Conservation (phyloP, 2,888 invertebrate species). For the Ctenicera cuprea region DNA sequence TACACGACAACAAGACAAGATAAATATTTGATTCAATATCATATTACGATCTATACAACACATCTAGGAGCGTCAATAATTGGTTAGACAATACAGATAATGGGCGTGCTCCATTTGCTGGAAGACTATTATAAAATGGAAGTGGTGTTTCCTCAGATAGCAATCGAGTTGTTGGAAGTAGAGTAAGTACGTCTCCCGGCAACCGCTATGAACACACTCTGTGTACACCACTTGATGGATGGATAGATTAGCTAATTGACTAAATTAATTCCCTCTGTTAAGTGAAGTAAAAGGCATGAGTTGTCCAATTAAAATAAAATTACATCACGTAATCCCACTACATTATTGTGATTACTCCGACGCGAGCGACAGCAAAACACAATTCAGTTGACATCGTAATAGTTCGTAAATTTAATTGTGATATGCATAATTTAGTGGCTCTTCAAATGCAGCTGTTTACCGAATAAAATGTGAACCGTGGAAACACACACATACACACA, state of each 20-base stretch:
- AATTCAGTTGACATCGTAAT: slow-evolving; percentile 47
- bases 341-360: slow-evolving; percentile 53
- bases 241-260: slow-evolving; percentile 64
- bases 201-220: slow-evolving; percentile 58
- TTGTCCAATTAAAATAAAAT: slow-evolving; percentile 56
- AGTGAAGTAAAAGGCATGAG: slow-evolving; percentile 59
- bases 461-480: background rate
- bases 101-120: slow-evolving; percentile 29
- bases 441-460: slow-evolving; percentile 31
- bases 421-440: slow-evolving; percentile 48
- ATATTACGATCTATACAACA: slow-evolving; percentile 36
- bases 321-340: slow-evolving; percentile 54
- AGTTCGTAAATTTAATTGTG: slow-evolving; percentile 48
- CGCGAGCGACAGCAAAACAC: slow-evolving; percentile 46
- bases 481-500: background rate
- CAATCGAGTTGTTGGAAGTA: slow-evolving; percentile 35
- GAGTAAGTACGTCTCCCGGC: slow-evolving; percentile 55
- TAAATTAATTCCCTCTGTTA: slow-evolving; percentile 65
- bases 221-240: slow-evolving; percentile 61
- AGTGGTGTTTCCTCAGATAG: slow-evolving; percentile 43
- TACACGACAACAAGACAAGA: slow-evolving; percentile 33
- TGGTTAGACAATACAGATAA: slow-evolving; percentile 47
- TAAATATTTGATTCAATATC: slow-evolving; percentile 49
- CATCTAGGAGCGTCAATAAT: slow-evolving; percentile 44
- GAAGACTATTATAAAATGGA: slow-evolving; percentile 42